Evolutionary conservation across 2,888 invertebrate genomes (phyloP).

Genomic region (Acleris emargana): DNA sequence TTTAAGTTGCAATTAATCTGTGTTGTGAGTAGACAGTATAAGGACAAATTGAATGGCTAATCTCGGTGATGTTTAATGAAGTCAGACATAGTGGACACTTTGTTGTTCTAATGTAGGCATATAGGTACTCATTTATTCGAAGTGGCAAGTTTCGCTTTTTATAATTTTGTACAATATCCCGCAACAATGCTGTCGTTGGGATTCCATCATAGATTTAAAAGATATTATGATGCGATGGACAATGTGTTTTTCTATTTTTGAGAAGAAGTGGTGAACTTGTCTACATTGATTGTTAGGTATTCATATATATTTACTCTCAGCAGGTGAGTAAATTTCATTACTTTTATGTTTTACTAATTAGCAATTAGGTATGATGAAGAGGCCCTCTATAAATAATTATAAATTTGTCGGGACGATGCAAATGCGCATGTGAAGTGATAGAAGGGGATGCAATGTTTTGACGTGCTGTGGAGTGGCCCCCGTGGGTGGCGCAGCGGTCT

Average conservation of each 20-base stretch:
- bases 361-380: slow-evolving; percentile 36
- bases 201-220: slow-evolving; percentile 58
- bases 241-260: slow-evolving; percentile 54
- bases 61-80: slow-evolving; percentile 47
- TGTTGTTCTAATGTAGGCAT: slow-evolving; percentile 56
- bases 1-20: slow-evolving; percentile 6
- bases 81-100: slow-evolving; percentile 47
- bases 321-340: slow-evolving; percentile 26
- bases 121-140: slow-evolving; percentile 41
- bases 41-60: slow-evolving; percentile 46
- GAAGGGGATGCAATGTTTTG: slow-evolving; percentile 39
- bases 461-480: slow-evolving; percentile 10
- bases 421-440: slow-evolving; percentile 48
- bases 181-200: slow-evolving; percentile 53
- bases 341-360: slow-evolving; percentile 13
- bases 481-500: slow-evolving; percentile 21
- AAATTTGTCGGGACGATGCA: slow-evolving; percentile 37
- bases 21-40: slow-evolving; percentile 10
- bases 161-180: slow-evolving; percentile 41
- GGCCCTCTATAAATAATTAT: slow-evolving; percentile 37
- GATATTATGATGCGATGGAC: slow-evolving; percentile 52
- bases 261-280: slow-evolving; percentile 48
- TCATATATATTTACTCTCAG: slow-evolving; percentile 13
- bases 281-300: slow-evolving; percentile 29
- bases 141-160: slow-evolving; percentile 39